Conservation (phyloP, 2,888 invertebrate genomes). For the Notodromas monacha region DNA sequence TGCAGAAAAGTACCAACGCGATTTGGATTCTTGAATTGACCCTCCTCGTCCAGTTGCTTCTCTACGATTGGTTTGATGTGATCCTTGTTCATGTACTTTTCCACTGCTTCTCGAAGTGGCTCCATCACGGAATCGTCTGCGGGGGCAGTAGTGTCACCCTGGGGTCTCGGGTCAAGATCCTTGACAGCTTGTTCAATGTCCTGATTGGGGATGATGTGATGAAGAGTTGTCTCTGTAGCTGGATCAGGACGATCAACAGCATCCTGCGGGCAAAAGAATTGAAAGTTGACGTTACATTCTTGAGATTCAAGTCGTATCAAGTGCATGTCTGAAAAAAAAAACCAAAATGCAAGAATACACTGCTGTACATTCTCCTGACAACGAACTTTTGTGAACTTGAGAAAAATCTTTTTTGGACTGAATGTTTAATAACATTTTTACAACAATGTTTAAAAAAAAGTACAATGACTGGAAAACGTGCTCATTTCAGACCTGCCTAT, state of each 20-base stretch:
- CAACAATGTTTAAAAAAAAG: no score
- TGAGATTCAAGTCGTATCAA: no score
- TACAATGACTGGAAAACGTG: no score
- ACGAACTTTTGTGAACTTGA: no score
- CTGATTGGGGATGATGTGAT: not conserved
- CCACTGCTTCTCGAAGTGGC: not conserved
- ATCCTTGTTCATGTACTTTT: not conserved
- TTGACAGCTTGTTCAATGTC: not conserved
- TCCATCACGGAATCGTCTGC: not conserved
- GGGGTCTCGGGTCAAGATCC: not conserved
- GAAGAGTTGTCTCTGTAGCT: not conserved
- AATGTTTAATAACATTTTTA: no score
- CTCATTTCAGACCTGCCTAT: no score
- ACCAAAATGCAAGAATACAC: no score
- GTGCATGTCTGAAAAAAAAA: no score
- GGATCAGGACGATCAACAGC: not conserved
- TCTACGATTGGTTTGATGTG: not conserved
- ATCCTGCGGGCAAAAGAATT: no score
- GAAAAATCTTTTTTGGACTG: no score
- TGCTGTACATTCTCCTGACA: no score
- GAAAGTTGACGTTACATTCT: no score
- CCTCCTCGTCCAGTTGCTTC: not conserved
- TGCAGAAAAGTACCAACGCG: slow-evolving; percentile 1
- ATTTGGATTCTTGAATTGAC: not conserved
- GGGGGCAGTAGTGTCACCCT: not conserved